Percentiles rank a stretch among this genome's conserved stretches.
These are phyloP conservation scores for Heliconius charithonia DNA, from an alignment of 2,888 invertebrate genomes.

Conservation along the genomic window DNA sequence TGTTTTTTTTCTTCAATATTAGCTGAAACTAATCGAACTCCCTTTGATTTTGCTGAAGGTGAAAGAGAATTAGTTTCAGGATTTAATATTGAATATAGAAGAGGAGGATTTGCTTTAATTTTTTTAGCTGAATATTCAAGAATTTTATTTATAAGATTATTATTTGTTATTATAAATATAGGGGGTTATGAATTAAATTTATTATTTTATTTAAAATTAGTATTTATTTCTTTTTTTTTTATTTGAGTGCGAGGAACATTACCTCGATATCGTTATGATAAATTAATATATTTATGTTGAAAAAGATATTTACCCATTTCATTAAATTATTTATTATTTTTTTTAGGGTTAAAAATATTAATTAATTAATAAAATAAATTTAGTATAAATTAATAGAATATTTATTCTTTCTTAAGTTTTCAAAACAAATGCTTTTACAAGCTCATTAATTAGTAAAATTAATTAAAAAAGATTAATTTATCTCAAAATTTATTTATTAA, in stretches of 20 bases:
- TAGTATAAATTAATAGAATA: no score
- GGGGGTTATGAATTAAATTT: neutral
- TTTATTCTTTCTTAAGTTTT: no score
- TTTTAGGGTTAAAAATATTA: no score
- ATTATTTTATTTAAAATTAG: neutral
- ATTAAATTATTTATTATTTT: no score
- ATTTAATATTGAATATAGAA: slow-evolving; percentile 85
- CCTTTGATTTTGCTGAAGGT: slow-evolving; percentile 91
- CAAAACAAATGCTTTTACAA: no score
- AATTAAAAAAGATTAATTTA: no score
- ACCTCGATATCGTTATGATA: no score
- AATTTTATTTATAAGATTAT: slow-evolving; percentile 87
- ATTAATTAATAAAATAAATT: no score
- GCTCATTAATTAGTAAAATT: no score
- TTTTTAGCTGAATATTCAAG: slow-evolving; percentile 88
- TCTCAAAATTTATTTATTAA: no score
- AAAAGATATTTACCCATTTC: no score
- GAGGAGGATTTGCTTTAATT: slow-evolving; percentile 88
- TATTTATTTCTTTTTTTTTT: neutral
- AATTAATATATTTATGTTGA: no score
- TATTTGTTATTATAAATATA: slow-evolving; percentile 65
- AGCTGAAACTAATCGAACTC: slow-evolving; percentile 89
- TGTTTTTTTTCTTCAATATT: slow-evolving; percentile 85
- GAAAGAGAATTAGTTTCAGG: slow-evolving; percentile 69
- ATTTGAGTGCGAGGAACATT: neutral